These are phyloP conservation scores for Drosophila bocki DNA, from an alignment of 1,140 invertebrate species.

Conservation along the genomic window DNA sequence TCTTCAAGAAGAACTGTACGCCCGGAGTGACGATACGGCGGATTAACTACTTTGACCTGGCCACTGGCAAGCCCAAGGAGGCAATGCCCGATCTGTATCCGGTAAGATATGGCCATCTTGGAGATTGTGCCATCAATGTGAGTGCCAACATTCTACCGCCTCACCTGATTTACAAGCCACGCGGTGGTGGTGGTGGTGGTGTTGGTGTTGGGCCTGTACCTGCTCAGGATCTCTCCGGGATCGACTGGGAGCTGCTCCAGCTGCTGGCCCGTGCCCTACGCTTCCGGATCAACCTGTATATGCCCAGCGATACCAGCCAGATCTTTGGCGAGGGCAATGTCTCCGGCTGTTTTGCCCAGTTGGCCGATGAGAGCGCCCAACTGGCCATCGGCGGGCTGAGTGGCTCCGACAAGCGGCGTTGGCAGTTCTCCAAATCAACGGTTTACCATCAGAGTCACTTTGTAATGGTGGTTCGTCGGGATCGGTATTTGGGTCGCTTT, in stretches of 20 bases:
- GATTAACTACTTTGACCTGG: conserved; percentile 29
- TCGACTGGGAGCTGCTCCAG: conserved; percentile 65
- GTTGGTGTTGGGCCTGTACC: background rate
- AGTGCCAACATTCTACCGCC: conserved; percentile 57
- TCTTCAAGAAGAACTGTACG: conserved; percentile 41
- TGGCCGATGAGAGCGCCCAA: conserved; percentile 34
- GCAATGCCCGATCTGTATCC: conserved; percentile 41
- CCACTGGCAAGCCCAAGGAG: background rate
- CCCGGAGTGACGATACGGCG: conserved; percentile 23
- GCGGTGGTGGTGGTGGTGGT: background rate
- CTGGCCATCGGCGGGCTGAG: conserved; percentile 62
- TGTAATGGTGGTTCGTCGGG: conserved; percentile 57
- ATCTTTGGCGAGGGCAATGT: conserved; percentile 49
- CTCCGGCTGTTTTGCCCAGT: conserved; percentile 58
- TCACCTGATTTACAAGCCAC: conserved; percentile 47
- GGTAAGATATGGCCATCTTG: conserved; percentile 15
- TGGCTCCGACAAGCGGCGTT: conserved; percentile 52
- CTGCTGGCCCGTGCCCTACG: conserved; percentile 45
- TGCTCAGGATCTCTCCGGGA: conserved; percentile 32
- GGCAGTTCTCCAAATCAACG: conserved; percentile 47
- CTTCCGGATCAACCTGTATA: conserved; percentile 32
- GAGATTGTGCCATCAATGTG: conserved; percentile 46
- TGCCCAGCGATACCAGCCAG: conserved; percentile 46
- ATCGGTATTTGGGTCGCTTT: conserved; percentile 27
- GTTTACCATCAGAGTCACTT: conserved; percentile 65